These are phyloP conservation scores for Rhodinocichla rosea DNA, from an alignment of 2,113 vertebrate species.

Conservation along the genomic window DNA sequence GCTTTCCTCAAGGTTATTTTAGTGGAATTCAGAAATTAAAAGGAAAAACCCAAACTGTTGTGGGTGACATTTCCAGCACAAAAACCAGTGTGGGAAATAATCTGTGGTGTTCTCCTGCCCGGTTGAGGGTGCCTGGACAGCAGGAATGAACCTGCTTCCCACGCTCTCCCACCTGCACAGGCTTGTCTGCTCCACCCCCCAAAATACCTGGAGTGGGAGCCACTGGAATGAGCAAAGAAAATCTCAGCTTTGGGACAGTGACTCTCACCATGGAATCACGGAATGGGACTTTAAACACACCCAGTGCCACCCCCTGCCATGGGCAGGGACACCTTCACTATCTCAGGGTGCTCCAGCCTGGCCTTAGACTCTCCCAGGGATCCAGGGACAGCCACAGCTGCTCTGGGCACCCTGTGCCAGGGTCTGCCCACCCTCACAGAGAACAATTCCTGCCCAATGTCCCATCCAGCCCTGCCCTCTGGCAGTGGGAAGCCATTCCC, in stretches of 20 bases:
- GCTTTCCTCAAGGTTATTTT: not conserved
- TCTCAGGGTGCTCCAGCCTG: not conserved
- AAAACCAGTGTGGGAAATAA: not conserved
- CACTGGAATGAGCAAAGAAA: not conserved
- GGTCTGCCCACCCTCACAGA: rapidly evolving
- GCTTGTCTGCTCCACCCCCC: constrained; percentile 45
- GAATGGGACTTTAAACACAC: not conserved
- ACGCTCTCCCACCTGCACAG: constrained; percentile 31
- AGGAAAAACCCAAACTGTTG: rapidly evolving
- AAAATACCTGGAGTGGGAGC: constrained; percentile 43
- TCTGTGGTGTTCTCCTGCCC: not conserved
- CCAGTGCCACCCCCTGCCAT: not conserved
- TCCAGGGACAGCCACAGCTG: not conserved
- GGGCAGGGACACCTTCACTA: not conserved
- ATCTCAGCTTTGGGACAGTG: constrained; percentile 2
- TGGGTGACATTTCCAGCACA: not conserved
- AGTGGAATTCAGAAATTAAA: not conserved
- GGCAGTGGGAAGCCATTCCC: not conserved
- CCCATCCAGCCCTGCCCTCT: not conserved
- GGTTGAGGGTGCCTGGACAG: not conserved
- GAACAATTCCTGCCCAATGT: not conserved
- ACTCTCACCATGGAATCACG: not conserved
- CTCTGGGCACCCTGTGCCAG: not conserved
- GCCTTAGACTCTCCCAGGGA: not conserved
- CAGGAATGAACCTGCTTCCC: constrained; percentile 40